Evolutionary conservation across 2,113 vertebrate species (phyloP), one percentile per base, ranked within the genome.

Genomic region (Myotis lucifugus): DNA sequence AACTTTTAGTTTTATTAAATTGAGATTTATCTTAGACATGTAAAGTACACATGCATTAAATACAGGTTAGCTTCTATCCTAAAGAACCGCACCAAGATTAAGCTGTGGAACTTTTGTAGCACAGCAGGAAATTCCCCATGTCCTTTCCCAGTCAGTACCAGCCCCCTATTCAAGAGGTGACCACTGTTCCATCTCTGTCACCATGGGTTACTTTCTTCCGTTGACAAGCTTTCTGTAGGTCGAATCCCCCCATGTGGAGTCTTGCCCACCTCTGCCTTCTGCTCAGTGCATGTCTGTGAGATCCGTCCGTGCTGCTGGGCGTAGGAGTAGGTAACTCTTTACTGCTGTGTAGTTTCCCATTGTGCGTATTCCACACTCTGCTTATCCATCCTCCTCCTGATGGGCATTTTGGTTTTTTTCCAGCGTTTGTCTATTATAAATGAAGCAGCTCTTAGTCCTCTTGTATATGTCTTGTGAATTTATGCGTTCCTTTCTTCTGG

Each of bases 231-330:
- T 72, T 37, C 21, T 0, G 1, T 21, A 2, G 1, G 14, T 27
- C 1, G 52, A 17, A 1, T 2, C 0, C 0, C 3, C 0, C 2
- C 0, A 0, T 0, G 0, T 6, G 5, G 3, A 8, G 23, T 59
- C 67, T 15, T 10, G n/a, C 29, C 40, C n/a, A 19, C 9, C 7
- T 15, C 48, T 0, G 34, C 34, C 32, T 23, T 50, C 17, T 34
- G 12, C 3, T 13, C 21, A 2, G 0, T 3, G 27, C 5, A 0
- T 5, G 9, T 23, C 50, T 11, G 1, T 5, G 40, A 2, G 25
- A 2, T 42, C n/a, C 11, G 0, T 29, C 40, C 7, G 0, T 5
- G 12, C 17, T 10, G 15, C 59, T 42, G 46, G 50, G 29, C n/a
- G 5, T 4, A 15, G 42, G 8, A 2, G 83, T 4, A 10, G 37